phyloP scores from a whole-genome alignment of 2,797 vertebrate genomes.

The Mormyrops attenuatus region DNA sequence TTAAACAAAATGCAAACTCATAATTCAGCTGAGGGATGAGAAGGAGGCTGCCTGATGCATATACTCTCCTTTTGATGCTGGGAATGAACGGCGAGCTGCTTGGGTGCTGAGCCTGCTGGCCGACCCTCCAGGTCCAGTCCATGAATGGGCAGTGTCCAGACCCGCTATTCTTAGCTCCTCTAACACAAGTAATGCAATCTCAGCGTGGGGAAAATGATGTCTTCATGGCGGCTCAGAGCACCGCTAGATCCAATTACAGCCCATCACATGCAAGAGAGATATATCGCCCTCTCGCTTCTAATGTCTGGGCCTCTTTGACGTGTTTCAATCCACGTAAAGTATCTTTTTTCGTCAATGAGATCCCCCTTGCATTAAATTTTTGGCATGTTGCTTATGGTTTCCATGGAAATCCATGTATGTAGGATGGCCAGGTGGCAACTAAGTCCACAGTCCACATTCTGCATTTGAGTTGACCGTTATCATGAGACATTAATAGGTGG shows the following conservation, averaged over 20 bases:
- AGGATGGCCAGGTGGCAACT: neutral
- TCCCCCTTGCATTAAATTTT: neutral
- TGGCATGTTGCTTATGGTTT: neutral
- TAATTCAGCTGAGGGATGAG: neutral
- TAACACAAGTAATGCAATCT: slow-evolving; percentile 52
- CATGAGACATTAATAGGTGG: neutral
- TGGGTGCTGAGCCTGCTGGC: neutral
- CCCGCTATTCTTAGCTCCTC: slow-evolving; percentile 36
- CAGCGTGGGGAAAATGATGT: slow-evolving; percentile 46
- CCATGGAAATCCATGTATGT: neutral
- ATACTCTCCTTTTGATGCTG: neutral
- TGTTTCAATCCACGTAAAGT: neutral
- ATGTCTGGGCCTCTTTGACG: neutral
- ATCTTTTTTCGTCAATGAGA: neutral
- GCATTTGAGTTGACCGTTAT: neutral
- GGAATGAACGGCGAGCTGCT: neutral
- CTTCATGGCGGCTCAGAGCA: slow-evolving; percentile 41
- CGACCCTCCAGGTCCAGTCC: neutral
- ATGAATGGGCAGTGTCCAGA: neutral
- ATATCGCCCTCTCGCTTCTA: slow-evolving; percentile 43
- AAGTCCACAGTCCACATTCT: neutral
- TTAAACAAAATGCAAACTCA: neutral
- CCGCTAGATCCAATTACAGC: slow-evolving; percentile 59
- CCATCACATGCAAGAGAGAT: slow-evolving; percentile 57
- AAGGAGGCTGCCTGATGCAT: neutral